These are phyloP conservation scores for Sebastiscus tertius DNA, from an alignment of 2,797 vertebrate species.

Conservation along the genomic window DNA sequence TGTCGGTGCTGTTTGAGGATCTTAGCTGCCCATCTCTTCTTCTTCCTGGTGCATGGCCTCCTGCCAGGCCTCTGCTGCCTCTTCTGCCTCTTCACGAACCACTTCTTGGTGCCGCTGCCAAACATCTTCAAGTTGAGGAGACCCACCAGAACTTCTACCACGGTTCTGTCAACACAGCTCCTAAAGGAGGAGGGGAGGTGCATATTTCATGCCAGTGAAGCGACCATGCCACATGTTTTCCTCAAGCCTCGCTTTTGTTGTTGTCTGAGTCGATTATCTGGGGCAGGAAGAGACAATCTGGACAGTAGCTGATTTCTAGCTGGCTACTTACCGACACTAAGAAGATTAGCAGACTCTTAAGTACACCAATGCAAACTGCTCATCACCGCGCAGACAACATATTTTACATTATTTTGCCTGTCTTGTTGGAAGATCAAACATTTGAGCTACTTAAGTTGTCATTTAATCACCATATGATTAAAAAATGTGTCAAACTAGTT, in stretches of 20 bases:
- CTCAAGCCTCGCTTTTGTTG: slow-evolving; percentile 69
- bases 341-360: slow-evolving; percentile 89
- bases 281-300: slow-evolving; percentile 85
- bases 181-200: slow-evolving; percentile 72
- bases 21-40: slow-evolving; percentile 80
- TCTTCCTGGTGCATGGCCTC: slow-evolving; percentile 79
- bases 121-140: slow-evolving; percentile 84
- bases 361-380: slow-evolving; percentile 81
- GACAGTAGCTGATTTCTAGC: slow-evolving; percentile 82
- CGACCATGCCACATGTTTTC: slow-evolving; percentile 65
- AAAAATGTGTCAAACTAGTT: background rate
- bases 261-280: slow-evolving; percentile 79
- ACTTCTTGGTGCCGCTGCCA: slow-evolving; percentile 82
- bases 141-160: slow-evolving; percentile 61
- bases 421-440: slow-evolving; percentile 22
- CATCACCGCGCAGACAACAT: slow-evolving; percentile 68
- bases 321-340: slow-evolving; percentile 85
- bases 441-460: slow-evolving; percentile 20
- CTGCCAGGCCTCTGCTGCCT: slow-evolving; percentile 74
- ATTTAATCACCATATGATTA: slow-evolving; percentile 34
- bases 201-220: slow-evolving; percentile 72
- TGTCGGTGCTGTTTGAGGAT: slow-evolving; percentile 85
- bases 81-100: slow-evolving; percentile 86
- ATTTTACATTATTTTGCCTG: slow-evolving; percentile 45
- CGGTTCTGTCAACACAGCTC: slow-evolving; percentile 63